Evolutionary conservation across 2,113 vertebrate genomes (phyloP).

Genomic region (Tachuris rubrigastra): DNA sequence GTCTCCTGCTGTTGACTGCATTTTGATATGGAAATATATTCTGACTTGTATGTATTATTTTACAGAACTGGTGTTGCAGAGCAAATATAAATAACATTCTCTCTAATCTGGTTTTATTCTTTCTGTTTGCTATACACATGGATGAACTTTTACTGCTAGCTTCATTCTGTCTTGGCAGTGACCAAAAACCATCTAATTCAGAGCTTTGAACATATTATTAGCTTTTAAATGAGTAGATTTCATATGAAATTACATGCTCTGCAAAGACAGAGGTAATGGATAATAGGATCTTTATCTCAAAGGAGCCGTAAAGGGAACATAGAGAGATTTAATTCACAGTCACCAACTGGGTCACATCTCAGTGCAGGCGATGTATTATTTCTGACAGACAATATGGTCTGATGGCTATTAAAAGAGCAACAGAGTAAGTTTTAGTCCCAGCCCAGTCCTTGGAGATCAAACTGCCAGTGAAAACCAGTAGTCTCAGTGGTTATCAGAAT

Average conservation of each 20-base stretch:
- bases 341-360: conserved; percentile 20
- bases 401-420: background rate
- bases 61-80: background rate
- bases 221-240: background rate
- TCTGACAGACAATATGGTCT: conserved; percentile 20
- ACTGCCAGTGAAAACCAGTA: background rate
- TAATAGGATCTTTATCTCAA: conserved; percentile 9
- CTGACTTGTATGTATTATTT: background rate
- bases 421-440: background rate
- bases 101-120: background rate
- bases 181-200: background rate
- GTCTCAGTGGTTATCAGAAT: background rate
- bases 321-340: background rate
- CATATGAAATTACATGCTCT: background rate
- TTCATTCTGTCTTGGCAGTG: background rate
- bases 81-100: background rate
- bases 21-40: background rate
- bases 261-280: background rate
- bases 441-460: background rate
- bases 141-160: background rate
- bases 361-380: background rate
- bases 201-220: background rate
- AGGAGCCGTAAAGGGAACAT: background rate
- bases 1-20: background rate
- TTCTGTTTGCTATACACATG: background rate